Base-by-base conservation (phyloP, 2,888 invertebrate genomes). In the Athrips mouffetella region DNA sequence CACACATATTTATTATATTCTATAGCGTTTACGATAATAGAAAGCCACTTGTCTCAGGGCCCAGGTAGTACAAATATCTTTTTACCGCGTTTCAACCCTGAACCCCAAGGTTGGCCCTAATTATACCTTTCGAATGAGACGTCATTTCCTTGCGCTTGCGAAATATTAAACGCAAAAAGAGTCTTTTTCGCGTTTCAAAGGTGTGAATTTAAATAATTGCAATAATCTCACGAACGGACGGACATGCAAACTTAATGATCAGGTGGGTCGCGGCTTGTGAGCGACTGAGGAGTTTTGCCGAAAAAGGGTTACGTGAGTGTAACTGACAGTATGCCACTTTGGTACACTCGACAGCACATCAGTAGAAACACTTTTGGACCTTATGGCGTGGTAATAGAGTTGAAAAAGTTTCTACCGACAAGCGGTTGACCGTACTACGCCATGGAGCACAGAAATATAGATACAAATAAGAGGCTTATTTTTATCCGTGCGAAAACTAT, bases 161-260 rank as follows among this genome's bases (percentile, higher is more conserved):
- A 85, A 86, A 87, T 79, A 82, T 88, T 85, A 84, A 83, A 79
- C 77, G 68, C 77, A 79, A 84, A 84, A 86, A 81, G 78, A 78
- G 76, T 74, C 73, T 81, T 86, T 87, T 86, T 84, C 77, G 74
- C 68, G 64, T 79, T 80, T 72, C 80, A 76, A 83, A 88, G 87
- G 88, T 87, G 88, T 86, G 87, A 88, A 87, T 88, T 87, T 88
- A 87, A 88, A 88, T 87, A 87, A 88, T 88, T 87, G 87, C 86
- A 87, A 87, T 87, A 86, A 87, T 87, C 80, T 70, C 57, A 60
- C 54, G 67, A 74, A 72, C 73, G 66, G 76, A 76, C 70, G 68
- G 77, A 82, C 87, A 87, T 82, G 87, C 85, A 67, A 85, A 75
- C 71, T 76, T 87, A 86, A 88, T 87, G 80, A 83, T 68, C 67